Base-by-base conservation (phyloP, 2,797 vertebrate species). In the Melanitta fusca region DNA sequence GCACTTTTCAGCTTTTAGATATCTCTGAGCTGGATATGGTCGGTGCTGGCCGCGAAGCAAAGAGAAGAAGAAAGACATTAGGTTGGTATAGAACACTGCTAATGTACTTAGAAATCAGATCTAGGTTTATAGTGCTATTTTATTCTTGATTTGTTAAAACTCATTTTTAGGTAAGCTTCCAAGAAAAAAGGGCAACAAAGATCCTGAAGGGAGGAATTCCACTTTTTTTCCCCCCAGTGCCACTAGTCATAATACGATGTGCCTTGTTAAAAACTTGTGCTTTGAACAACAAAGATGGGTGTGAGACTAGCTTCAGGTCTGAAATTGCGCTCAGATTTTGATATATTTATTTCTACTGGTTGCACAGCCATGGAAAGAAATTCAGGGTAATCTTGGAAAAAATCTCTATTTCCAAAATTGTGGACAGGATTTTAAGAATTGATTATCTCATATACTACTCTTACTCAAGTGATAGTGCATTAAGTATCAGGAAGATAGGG, bases 11-110 rank as follows among this genome's bases (percentile, higher is more conserved):
- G 99, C 98, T 99, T 86, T 97, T 99, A 41, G 98, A 99, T 94
- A 99, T 99, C 84, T 98, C 98, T 3, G 99, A 99, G 98, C 96
- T 99, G 98, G 98, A 99, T 56, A 98, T 98, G 97, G 99, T 99
- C 1, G 99, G 99, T 69, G 99, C 99, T 69, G 99, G 99, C 89
- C 98, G 99, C 91, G 99, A 99, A 97, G 99, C 99, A 2, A 99
- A 99, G 97, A 98, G 99, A 96, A 99, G 99, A 97, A 98, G 99
- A 94, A 99, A 99, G 98, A 99, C 99, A 22, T 84, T 99, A 94
- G 99, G 99, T 99, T 97, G 60, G 97, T 98, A 43, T 14, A 85
- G 13, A n/a, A n/a, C 61, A 24, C 36, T 85, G 1, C 49, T 70
- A 24, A 34, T 47, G 8, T 21, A 49, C 13, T 11, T 80, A 15